Conservation (phyloP, 2,797 vertebrate species). For the Gorsachius magnificus region DNA sequence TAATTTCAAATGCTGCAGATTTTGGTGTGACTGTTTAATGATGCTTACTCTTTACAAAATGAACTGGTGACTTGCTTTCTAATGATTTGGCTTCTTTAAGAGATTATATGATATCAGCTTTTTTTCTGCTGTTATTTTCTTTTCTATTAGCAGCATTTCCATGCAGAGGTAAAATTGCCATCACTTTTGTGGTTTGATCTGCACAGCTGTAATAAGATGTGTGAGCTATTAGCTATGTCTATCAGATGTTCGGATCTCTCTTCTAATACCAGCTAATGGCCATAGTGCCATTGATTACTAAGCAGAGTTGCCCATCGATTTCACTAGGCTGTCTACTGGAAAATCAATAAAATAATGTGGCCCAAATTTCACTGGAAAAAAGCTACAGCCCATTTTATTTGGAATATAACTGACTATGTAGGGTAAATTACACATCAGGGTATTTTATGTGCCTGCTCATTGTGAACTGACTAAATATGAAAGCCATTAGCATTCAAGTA, state of each 20-base stretch:
- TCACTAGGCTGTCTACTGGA: background rate
- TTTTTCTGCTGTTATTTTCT: background rate
- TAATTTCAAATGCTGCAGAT: background rate
- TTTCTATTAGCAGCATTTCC: background rate
- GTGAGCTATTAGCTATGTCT: background rate
- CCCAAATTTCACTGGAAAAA: conserved; percentile 17
- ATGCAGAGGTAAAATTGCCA: background rate
- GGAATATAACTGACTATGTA: background rate
- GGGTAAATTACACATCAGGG: background rate
- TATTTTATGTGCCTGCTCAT: background rate
- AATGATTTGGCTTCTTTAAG: background rate
- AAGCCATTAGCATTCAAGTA: background rate
- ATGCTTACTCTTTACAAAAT: background rate
- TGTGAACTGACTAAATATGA: background rate
- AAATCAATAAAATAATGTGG: conserved; percentile 23
- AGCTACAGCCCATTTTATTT: background rate
- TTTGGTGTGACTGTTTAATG: background rate
- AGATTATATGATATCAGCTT: background rate
- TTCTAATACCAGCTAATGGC: conserved; percentile 10
- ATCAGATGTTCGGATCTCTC: background rate
- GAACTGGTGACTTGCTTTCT: background rate
- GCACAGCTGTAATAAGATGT: background rate
- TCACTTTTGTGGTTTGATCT: background rate
- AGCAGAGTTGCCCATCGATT: conserved; percentile 36
- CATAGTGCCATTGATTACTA: conserved; percentile 34